Evolutionary conservation across 2,113 vertebrate species (phyloP).

Genomic region (Eudyptes chrysolophus): DNA sequence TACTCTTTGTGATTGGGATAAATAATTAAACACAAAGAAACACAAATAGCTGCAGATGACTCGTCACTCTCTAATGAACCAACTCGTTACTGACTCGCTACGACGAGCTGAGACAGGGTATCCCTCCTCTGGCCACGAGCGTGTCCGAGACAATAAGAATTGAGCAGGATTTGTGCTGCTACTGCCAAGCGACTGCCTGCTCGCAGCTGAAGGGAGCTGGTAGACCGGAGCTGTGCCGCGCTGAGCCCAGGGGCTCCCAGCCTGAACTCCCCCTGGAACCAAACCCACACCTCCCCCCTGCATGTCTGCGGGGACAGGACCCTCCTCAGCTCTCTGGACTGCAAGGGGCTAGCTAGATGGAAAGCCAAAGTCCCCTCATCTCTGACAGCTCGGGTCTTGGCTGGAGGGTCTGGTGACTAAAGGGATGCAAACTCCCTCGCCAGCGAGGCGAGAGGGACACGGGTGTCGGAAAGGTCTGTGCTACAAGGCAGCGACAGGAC

Average conservation of each 20-base stretch:
- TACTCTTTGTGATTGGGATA: not conserved
- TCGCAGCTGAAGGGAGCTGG: not conserved
- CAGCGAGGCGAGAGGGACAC: accelerated
- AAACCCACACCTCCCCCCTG: not conserved
- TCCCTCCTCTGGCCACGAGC: not conserved
- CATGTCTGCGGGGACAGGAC: accelerated
- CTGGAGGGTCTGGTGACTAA: not conserved
- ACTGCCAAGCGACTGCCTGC: not conserved
- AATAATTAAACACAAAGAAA: conserved; percentile 44
- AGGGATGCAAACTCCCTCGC: accelerated
- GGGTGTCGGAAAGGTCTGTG: accelerated
- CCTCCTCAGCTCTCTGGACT: not conserved
- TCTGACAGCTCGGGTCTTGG: not conserved
- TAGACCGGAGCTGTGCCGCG: accelerated
- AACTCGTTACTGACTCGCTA: not conserved
- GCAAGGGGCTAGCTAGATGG: accelerated
- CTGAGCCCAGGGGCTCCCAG: not conserved
- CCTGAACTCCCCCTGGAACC: not conserved
- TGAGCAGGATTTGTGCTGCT: not conserved
- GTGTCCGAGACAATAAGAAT: not conserved
- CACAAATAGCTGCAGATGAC: conserved; percentile 17
- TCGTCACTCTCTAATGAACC: not conserved
- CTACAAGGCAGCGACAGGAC: not conserved
- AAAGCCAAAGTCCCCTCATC: accelerated
- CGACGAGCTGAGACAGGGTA: not conserved